Evolutionary conservation across 2,888 invertebrate genomes (phyloP).

Genomic region (Dasysyrphus albostriatus): DNA sequence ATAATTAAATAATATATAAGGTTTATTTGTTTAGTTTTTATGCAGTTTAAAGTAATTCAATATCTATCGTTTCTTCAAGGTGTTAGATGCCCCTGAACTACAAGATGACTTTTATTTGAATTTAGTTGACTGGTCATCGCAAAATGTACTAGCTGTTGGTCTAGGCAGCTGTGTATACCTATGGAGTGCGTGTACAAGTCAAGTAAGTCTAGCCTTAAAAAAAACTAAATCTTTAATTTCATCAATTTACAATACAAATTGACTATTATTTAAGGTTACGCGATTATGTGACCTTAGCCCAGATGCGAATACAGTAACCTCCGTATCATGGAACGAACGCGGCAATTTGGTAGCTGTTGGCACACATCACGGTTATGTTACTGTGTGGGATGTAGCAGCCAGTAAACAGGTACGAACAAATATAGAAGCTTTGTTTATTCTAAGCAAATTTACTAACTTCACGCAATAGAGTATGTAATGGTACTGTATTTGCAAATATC

Average conservation of each 20-base stretch:
- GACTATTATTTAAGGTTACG: slow-evolving; percentile 87
- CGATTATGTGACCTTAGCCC: slow-evolving; percentile 96
- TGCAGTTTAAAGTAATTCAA: slow-evolving; percentile 2
- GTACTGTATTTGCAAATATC: slow-evolving; percentile 31
- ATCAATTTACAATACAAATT: slow-evolving; percentile 10
- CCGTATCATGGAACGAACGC: slow-evolving; percentile 99
- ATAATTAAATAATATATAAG: too few relatives aligned
- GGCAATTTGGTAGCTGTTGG: slow-evolving; percentile 99
- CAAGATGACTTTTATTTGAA: slow-evolving; percentile 99
- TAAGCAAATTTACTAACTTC: slow-evolving; percentile 37
- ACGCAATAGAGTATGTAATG: slow-evolving; percentile 66
- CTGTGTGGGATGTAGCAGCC: slow-evolving; percentile 98
- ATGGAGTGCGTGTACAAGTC: slow-evolving; percentile 99
- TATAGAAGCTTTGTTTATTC: slow-evolving; percentile 52
- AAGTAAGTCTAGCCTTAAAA: slow-evolving; percentile 85
- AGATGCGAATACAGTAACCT: slow-evolving; percentile 97
- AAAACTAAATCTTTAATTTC: slow-evolving; percentile 1
- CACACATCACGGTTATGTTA: slow-evolving; percentile 98
- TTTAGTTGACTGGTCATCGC: slow-evolving; percentile 99
- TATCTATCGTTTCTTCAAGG: slow-evolving; percentile 74
- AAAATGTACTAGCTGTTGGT: slow-evolving; percentile 99
- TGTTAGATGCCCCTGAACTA: slow-evolving; percentile 83
- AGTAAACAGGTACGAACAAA: slow-evolving; percentile 89
- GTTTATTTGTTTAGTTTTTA: neutral
- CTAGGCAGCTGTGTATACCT: slow-evolving; percentile 98